A percentile compares a stretch with the other conserved stretches of the same genome.
These are phyloP conservation scores for Phacellophora camtschatica DNA, from an alignment of 30 jellyfish, hydroid and myxozoan species.

Conservation along the genomic window DNA sequence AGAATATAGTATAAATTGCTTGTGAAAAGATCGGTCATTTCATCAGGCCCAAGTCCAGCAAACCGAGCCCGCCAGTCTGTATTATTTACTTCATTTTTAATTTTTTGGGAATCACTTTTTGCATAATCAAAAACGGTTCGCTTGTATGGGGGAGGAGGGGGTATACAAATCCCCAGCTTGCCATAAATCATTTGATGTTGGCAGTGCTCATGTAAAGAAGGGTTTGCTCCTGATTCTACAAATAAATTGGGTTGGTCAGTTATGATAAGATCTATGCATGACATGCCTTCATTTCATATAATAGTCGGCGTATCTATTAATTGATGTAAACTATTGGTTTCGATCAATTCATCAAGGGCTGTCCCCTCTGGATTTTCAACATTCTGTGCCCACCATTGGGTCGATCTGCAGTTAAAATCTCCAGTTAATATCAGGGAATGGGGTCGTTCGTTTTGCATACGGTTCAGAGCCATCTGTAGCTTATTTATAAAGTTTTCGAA, in stretches of 20 bases:
- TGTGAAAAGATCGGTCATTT: slow-evolving; percentile 27
- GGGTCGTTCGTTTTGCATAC: slow-evolving; percentile 5
- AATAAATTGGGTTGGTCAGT: slow-evolving; percentile 1
- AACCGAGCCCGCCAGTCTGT: slow-evolving; percentile 6
- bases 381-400: slow-evolving; percentile 33
- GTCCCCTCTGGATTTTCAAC: slow-evolving; percentile 19
- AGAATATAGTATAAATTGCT: not conserved
- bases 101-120: not conserved
- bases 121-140: slow-evolving; percentile 25
- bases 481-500: not conserved
- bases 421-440: slow-evolving; percentile 26
- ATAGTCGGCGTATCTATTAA: not conserved
- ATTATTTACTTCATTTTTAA: not conserved
- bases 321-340: slow-evolving; percentile 2
- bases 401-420: slow-evolving; percentile 31
- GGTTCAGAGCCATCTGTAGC: not conserved
- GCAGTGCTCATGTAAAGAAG: slow-evolving; percentile 7
- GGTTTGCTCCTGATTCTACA: not conserved
- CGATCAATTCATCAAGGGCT: slow-evolving; percentile 22
- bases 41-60: slow-evolving; percentile 12
- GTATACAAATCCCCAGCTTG: not conserved
- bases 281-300: slow-evolving; percentile 16
- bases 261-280: slow-evolving; percentile 15
- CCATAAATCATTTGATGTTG: slow-evolving; percentile 20
- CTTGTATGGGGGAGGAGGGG: slow-evolving; percentile 21